Evolutionary conservation across 2,113 vertebrate species (phyloP), one percentile per base, ranked within the genome.

Genomic region (Clarias gariepinus): DNA sequence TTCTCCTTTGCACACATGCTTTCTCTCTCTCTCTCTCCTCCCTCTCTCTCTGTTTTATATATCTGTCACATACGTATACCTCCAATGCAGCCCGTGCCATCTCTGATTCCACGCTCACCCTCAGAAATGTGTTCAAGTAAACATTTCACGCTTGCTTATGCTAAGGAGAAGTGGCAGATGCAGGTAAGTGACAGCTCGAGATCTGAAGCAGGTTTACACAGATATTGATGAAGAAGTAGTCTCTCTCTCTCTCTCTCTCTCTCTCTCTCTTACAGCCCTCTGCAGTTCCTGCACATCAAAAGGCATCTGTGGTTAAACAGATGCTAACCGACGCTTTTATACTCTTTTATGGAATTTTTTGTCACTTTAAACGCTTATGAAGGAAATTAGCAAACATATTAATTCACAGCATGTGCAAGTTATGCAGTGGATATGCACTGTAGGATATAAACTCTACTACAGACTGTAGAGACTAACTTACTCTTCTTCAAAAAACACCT

Each of bases 111-210:
- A 94, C 81, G 91, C 91, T 93, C 91, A 89, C 90, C 86, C 84
- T 87, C 90, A 91, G 87, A 92, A 92, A 94, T 92, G 91, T 93
- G 94, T 94, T 94, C 90, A 91, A 91, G 94, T 93, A 94, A 95
- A 94, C 94, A 95, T 92, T 95, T 95, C 94, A 94, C 90, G 91
- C 91, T 93, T 92, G 91, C 93, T 95, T 93, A 94, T 93, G 93
- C 92, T 94, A 93, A 94, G 90, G 90, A 89, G 90, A 94, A 93
- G 92, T 93, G 94, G 92, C 93, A 93, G 92, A 91, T 88, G 92
- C 91, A 94, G 93, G 94, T 95, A 93, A 92, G 89, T 94, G 94
- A 93, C 92, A 92, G 92, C 89, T 88, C 90, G 89, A 92, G 93
- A 90, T 92, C 91, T 91, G 92, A 91, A 89, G 91, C 90, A 91